Conservation (phyloP, 2,797 vertebrate species). For the Crax fasciolata region DNA sequence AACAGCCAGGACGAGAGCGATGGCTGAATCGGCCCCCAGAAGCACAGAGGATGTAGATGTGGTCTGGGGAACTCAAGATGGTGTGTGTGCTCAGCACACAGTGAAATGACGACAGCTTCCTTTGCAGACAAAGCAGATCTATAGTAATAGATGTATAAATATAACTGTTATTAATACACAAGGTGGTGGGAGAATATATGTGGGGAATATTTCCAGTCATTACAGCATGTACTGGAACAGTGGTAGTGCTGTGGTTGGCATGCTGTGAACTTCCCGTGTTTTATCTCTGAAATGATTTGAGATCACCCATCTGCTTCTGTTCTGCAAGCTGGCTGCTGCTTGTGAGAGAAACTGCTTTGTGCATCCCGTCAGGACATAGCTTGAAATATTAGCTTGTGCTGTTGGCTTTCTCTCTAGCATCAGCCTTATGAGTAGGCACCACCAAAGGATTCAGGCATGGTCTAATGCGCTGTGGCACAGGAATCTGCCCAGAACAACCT, state of each 20-base stretch:
- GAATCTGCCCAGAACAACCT: not conserved
- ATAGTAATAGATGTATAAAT: not conserved
- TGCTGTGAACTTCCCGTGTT: not conserved
- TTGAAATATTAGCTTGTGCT: slow-evolving; percentile 14
- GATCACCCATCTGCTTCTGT: slow-evolving; percentile 27
- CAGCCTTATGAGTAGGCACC: not conserved
- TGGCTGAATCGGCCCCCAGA: not conserved
- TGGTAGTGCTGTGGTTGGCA: not conserved
- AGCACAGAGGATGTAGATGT: not conserved
- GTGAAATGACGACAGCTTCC: not conserved
- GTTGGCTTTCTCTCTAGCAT: slow-evolving; percentile 7
- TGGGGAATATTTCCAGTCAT: not conserved
- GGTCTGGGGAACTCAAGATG: not conserved
- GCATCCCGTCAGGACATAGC: not conserved
- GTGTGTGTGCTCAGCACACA: accelerated
- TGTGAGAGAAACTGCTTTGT: not conserved
- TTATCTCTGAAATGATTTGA: not conserved
- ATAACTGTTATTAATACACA: not conserved
- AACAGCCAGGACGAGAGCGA: not conserved
- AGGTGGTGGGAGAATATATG: not conserved
- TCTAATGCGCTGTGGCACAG: not conserved
- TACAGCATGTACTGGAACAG: not conserved
- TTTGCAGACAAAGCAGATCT: not conserved
- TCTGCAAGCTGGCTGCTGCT: not conserved
- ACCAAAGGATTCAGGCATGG: not conserved